Evolutionary conservation across 2,888 invertebrate genomes (phyloP).

Genomic region (Steinernema hermaphroditum): DNA sequence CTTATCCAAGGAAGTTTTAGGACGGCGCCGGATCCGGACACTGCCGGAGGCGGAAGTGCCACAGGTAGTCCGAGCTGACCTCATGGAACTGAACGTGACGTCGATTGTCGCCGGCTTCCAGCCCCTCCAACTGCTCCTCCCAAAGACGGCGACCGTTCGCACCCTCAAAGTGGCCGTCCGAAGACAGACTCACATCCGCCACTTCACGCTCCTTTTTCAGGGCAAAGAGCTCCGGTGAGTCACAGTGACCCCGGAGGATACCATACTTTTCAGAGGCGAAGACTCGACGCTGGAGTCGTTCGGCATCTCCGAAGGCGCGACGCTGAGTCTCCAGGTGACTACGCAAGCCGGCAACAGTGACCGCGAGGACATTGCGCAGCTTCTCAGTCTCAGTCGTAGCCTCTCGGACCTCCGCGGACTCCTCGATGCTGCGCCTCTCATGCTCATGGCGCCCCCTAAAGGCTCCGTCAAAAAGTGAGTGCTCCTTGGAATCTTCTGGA

Average conservation of each 20-base stretch:
- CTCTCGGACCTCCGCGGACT: slow-evolving; percentile 11
- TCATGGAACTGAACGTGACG: slow-evolving; percentile 19
- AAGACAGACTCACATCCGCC: neutral
- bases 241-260: neutral
- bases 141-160: slow-evolving; percentile 15
- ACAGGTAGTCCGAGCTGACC: neutral
- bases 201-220: neutral
- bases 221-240: slow-evolving; percentile 27
- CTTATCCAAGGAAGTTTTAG: neutral
- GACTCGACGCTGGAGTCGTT: slow-evolving; percentile 28
- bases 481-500: neutral
- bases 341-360: slow-evolving; percentile 32
- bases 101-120: slow-evolving; percentile 27
- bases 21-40: neutral
- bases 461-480: neutral
- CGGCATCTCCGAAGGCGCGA: slow-evolving; percentile 23
- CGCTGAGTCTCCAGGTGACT: slow-evolving; percentile 24
- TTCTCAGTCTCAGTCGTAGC: slow-evolving; percentile 1
- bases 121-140: slow-evolving; percentile 1
- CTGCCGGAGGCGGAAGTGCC: neutral
- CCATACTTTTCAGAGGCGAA: slow-evolving; percentile 23
- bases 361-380: slow-evolving; percentile 33
- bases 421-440: neutral
- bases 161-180: slow-evolving; percentile 14
- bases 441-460: slow-evolving; percentile 6